Evolutionary conservation across 1,140 invertebrate genomes (phyloP).

Genomic region (Plutomurus gul): DNA sequence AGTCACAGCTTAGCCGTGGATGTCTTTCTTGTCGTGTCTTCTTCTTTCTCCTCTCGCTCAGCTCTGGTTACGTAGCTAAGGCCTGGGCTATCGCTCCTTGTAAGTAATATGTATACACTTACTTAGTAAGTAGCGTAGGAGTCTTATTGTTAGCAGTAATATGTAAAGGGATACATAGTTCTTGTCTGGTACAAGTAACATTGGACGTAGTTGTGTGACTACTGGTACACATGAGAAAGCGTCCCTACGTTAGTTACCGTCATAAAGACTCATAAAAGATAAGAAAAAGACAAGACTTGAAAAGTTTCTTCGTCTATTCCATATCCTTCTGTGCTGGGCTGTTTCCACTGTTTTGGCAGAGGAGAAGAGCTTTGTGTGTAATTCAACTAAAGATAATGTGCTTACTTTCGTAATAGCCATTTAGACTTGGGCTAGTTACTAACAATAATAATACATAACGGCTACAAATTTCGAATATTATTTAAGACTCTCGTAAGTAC

Average conservation of each 20-base stretch:
- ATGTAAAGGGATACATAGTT: too few species aligned
- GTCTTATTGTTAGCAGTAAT: too few species aligned
- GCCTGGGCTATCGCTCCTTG: too few species aligned
- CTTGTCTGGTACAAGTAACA: too few species aligned
- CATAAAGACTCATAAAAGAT: conserved; percentile 21
- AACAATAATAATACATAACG: neutral
- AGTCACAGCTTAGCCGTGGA: too few species aligned
- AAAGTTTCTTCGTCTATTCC: conserved; percentile 19
- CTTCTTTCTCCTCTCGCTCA: too few species aligned
- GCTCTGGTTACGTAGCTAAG: too few species aligned
- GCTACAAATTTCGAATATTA: conserved; percentile 18
- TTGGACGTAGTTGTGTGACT: neutral
- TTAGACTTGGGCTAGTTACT: neutral
- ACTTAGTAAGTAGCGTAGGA: too few species aligned
- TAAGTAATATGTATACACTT: too few species aligned
- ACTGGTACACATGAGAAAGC: neutral
- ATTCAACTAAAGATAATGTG: conserved; percentile 27
- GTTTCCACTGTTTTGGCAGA: neutral
- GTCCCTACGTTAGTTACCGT: too few species aligned
- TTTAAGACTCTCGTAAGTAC: neutral
- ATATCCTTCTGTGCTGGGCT: neutral
- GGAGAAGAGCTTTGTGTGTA: neutral
- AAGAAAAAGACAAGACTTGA: conserved; percentile 18
- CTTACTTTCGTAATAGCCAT: conserved; percentile 24
- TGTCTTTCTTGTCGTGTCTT: too few species aligned